A percentile compares a stretch with the other conserved stretches of the same genome.
Evolutionary conservation across 2,113 vertebrate genomes (phyloP).

Genomic region (Marmota flaviventris): DNA sequence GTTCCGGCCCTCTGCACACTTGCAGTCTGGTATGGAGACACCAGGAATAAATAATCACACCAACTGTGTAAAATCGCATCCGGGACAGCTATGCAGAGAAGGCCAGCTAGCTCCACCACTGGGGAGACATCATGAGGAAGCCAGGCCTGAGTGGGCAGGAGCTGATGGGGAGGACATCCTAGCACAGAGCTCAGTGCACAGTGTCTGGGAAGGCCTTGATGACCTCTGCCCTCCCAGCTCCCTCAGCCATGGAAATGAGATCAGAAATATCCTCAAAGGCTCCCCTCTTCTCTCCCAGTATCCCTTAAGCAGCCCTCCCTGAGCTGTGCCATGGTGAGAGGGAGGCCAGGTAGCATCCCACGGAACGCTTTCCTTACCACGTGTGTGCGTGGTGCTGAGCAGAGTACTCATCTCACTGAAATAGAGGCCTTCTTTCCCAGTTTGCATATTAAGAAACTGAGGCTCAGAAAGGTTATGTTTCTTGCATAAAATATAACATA

Average conservation of each 20-base stretch:
- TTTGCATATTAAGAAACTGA: not conserved
- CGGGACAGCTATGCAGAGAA: no score
- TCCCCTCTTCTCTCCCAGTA: not conserved
- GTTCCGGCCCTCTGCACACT: not conserved
- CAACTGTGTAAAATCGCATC: fast-evolving
- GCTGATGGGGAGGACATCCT: not conserved
- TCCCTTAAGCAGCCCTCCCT: not conserved
- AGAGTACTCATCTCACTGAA: not conserved
- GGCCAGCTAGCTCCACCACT: not conserved
- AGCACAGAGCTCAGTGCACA: not conserved
- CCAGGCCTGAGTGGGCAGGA: not conserved
- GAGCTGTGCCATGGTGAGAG: not conserved
- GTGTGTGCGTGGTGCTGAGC: not conserved
- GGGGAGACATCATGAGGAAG: not conserved
- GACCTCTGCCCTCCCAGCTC: not conserved
- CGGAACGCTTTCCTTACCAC: not conserved
- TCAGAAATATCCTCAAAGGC: not conserved
- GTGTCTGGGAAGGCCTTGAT: not conserved
- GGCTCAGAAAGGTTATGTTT: not conserved
- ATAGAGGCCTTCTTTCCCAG: not conserved
- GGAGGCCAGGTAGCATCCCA: fast-evolving
- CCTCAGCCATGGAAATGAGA: fast-evolving
- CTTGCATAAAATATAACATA: not conserved
- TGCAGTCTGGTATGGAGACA: not conserved
- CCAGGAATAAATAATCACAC: not conserved